Evolutionary conservation across 1,140 invertebrate genomes (phyloP).

Genomic region (Tetragonula clypearis): DNA sequence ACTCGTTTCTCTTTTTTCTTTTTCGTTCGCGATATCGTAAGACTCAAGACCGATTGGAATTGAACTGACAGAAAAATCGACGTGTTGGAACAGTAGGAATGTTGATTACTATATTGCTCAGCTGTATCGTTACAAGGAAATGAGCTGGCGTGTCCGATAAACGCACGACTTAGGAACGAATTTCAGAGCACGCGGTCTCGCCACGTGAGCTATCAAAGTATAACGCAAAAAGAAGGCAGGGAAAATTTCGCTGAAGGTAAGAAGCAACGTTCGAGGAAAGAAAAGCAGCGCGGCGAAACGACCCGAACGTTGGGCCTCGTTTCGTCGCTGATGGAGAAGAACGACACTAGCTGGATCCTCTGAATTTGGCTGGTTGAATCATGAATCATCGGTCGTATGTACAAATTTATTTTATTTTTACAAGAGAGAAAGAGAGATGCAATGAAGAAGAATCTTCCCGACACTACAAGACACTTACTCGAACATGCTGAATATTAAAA

Average conservation of each 20-base stretch:
- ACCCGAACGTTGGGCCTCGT: conserved; percentile 3
- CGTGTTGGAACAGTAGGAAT: background rate
- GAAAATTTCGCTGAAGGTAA: background rate
- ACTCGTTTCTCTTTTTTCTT: no score
- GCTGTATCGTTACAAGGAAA: background rate
- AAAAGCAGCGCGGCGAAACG: background rate
- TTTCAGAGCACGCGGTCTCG: background rate
- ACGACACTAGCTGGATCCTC: background rate
- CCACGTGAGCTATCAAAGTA: background rate
- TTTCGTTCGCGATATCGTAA: no score
- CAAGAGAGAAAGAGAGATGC: background rate
- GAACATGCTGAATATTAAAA: conserved; percentile 5
- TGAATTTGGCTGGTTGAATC: background rate
- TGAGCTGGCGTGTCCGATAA: background rate
- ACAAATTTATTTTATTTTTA: conserved; percentile 15
- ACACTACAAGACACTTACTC: background rate
- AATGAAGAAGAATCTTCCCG: background rate
- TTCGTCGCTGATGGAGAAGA: no score
- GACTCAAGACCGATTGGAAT: background rate
- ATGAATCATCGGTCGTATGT: background rate
- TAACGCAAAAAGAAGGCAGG: background rate
- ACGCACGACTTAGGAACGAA: background rate
- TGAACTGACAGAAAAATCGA: background rate
- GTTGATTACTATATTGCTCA: background rate
- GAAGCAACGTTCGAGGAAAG: background rate